A percentile compares a stretch with the other conserved stretches of the same genome.
phyloP scores from a whole-genome alignment of 2,888 invertebrate species.

The Aphelenchoides bicaudatus region DNA sequence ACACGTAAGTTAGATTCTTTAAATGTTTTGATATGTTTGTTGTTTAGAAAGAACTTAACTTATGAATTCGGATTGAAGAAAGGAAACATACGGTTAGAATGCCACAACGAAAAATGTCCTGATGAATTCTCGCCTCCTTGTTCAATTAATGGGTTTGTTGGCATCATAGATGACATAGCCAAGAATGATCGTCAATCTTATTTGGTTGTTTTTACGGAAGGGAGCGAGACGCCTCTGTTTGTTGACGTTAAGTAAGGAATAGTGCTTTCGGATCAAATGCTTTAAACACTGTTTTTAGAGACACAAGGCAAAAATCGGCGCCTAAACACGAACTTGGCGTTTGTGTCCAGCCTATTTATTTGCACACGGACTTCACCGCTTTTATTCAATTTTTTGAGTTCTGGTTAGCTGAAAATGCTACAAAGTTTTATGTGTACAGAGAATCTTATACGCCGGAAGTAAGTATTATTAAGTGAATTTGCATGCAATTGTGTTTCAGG shows the following conservation, averaged over 20 bases:
- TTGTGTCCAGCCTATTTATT: conserved; percentile 15
- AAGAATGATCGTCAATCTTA: conserved; percentile 13
- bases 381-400: conserved; percentile 21
- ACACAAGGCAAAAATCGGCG: background rate
- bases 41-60: conserved; percentile 10
- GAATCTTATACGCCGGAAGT: conserved; percentile 35
- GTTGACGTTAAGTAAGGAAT: conserved; percentile 15
- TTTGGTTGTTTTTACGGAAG: conserved; percentile 10
- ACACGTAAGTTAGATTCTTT: conserved; percentile 14
- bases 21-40: background rate
- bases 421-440: conserved; percentile 39
- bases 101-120: conserved; percentile 23
- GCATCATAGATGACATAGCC: conserved; percentile 23
- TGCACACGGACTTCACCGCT: conserved; percentile 21
- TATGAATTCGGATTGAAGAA: conserved; percentile 13
- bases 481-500: no score
- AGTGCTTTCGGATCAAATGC: no score
- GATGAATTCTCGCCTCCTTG: conserved; percentile 30
- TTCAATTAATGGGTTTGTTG: conserved; percentile 21
- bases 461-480: no score
- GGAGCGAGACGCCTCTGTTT: conserved; percentile 11
- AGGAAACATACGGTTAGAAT: conserved; percentile 21
- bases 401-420: conserved; percentile 31
- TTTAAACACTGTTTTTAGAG: conserved; percentile 13
- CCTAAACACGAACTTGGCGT: conserved; percentile 17